Evolutionary conservation across 1,140 invertebrate genomes (phyloP), one percentile per base, ranked within the genome.

Genomic region (Dryas iulia): DNA sequence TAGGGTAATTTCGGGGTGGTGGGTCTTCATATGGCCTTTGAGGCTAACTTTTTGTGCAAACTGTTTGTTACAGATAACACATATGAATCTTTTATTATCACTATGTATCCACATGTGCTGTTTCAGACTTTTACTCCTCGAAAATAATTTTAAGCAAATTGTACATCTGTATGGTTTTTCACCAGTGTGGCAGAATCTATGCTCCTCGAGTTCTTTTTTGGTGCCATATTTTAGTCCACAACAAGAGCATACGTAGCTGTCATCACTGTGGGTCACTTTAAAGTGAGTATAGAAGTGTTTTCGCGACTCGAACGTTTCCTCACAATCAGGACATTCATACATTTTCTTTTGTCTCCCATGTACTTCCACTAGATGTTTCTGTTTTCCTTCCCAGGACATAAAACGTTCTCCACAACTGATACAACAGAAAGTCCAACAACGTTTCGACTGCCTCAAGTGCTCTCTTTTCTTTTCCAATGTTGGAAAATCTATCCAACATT

Each of bases 91-190:
- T 53, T 86, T 89, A 61, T 47, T 91, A 77, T 65, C 90, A 73
- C 56, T 91, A 71, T 92, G 90, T 25, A 85, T 87, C 84, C 83
- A 91, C 72, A 92, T 91, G 56, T 94, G 94, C 3, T 92, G 91
- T 24, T 90, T 90, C 1, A 94, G 39, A 0, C 87, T 93, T 31
- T 90, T 93, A 3, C 87, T 90, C 24, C 92, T 91, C 0, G 86
- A 70, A 59, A 93, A 94, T 4, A 83, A 76, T 61, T 93, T 94
- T 3, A 86, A 83, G 59, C 93, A 92, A 4, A 87, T 76, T 4
- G 70, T 63, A 61, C 91, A 92, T 30, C 83, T 74, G 33, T 79
- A 87, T 1, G 71, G 71, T 35, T 89, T 91, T 60, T 86, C 84
- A 1, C 87, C 87, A 0, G 87, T 84, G 63, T 91, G 89, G n/a